Percentiles rank a stretch among this genome's conserved stretches.
Conservation (phyloP, 2,113 vertebrate genomes). For the Pungitius pungitius region DNA sequence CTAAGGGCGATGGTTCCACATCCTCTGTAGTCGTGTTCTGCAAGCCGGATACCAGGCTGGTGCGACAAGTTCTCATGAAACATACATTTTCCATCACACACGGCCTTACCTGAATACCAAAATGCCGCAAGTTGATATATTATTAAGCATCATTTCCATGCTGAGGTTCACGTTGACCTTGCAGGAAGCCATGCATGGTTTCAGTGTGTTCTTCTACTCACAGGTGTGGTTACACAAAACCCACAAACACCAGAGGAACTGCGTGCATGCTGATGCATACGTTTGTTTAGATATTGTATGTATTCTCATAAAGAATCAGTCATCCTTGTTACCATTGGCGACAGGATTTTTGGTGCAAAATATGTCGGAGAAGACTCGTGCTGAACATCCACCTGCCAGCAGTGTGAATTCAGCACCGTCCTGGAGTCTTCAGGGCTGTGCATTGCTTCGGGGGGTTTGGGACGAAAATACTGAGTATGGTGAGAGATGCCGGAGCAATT, state of each 20-base stretch:
- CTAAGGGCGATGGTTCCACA: no score
- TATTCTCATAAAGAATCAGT: slow-evolving; percentile 7
- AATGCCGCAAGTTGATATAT: slow-evolving; percentile 30
- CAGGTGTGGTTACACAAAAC: neutral
- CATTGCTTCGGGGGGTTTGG: slow-evolving; percentile 30
- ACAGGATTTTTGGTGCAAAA: slow-evolving; percentile 17
- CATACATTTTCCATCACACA: neutral
- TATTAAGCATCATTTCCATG: slow-evolving; percentile 33
- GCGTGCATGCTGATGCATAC: slow-evolving; percentile 14
- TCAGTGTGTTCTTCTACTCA: neutral
- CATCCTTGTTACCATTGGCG: neutral
- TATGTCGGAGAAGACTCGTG: slow-evolving; percentile 5
- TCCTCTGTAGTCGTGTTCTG: no score
- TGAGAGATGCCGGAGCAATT: slow-evolving; percentile 54
- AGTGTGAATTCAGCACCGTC: slow-evolving; percentile 18
- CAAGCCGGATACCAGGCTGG: neutral
- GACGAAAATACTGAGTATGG: slow-evolving; percentile 36
- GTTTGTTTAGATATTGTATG: neutral
- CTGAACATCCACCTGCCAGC: neutral
- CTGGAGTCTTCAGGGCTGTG: slow-evolving; percentile 14
- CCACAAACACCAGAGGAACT: neutral
- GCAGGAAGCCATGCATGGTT: slow-evolving; percentile 24
- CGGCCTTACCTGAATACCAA: slow-evolving; percentile 28
- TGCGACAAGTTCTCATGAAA: neutral
- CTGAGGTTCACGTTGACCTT: slow-evolving; percentile 10